A percentile compares a stretch with the other conserved stretches of the same genome.
Evolutionary conservation across 2,113 vertebrate genomes (phyloP).

Genomic region (Hyperopisus bebe): DNA sequence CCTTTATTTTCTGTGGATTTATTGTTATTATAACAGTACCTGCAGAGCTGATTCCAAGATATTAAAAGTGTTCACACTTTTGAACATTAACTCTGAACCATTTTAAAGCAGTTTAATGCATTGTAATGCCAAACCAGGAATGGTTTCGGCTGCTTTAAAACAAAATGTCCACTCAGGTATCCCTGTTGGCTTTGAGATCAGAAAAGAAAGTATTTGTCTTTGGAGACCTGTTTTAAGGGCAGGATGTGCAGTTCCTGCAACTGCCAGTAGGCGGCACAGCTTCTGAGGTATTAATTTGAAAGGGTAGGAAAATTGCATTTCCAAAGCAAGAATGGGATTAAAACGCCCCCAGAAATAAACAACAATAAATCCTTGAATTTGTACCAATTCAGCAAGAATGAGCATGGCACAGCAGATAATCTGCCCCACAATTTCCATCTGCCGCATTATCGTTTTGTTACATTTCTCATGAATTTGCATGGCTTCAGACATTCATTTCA

Average conservation of each 20-base stretch:
- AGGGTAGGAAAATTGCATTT: not conserved
- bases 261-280: not conserved
- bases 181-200: not conserved
- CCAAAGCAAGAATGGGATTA: not conserved
- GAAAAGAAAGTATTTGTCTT: not conserved
- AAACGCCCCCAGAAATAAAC: not conserved
- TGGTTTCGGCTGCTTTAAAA: not conserved
- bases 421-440: not conserved
- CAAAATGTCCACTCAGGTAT: not conserved
- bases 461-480: not conserved
- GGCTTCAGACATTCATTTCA: not conserved
- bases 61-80: not conserved
- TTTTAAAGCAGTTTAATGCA: not conserved
- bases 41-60: not conserved
- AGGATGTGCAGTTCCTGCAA: not conserved
- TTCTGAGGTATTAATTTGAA: not conserved
- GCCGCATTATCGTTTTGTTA: not conserved
- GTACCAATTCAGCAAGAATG: not conserved
- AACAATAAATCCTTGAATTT: not conserved
- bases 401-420: not conserved
- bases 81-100: not conserved
- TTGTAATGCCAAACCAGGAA: not conserved
- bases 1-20: not conserved
- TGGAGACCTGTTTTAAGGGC: not conserved
- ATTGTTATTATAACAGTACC: not conserved